Conservation (phyloP, 2,113 vertebrate species). For the Leucopternis melanops region DNA sequence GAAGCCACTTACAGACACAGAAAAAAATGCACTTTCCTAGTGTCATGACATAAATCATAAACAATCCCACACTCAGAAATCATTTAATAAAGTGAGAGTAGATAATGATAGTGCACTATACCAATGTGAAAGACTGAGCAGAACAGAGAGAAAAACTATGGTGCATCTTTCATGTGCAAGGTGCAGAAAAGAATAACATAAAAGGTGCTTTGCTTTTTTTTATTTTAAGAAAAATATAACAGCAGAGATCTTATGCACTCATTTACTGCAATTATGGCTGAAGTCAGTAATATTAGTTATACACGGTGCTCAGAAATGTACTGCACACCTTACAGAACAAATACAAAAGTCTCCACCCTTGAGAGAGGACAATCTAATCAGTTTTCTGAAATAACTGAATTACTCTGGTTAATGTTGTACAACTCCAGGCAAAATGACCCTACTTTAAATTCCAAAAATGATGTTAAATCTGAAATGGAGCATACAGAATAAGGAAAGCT, state of each 20-base stretch:
- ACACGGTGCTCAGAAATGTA: not conserved
- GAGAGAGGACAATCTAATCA: slow-evolving; percentile 53
- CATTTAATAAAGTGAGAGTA: not conserved
- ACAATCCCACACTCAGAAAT: not conserved
- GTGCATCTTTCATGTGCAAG: not conserved
- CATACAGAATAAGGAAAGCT: not conserved
- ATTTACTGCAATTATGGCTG: not conserved
- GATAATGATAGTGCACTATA: not conserved
- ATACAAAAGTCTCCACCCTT: slow-evolving; percentile 42
- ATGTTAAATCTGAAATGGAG: slow-evolving; percentile 38
- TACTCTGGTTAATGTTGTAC: slow-evolving; percentile 39
- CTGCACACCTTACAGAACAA: slow-evolving; percentile 48
- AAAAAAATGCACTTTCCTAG: not conserved
- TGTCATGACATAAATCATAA: not conserved
- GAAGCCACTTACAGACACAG: not conserved
- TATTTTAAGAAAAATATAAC: not conserved
- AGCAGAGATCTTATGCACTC: not conserved
- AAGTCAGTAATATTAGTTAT: not conserved
- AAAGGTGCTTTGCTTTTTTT: not conserved
- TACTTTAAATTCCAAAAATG: slow-evolving; percentile 46
- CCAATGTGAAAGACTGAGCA: not conserved
- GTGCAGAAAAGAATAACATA: not conserved
- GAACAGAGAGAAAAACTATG: not conserved
- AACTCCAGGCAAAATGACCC: slow-evolving; percentile 57
- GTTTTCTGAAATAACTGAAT: slow-evolving; percentile 52